Evolutionary conservation across 2,888 invertebrate species (phyloP), one percentile per base, ranked within the genome.

Genomic region (Geotrupes spiniger): DNA sequence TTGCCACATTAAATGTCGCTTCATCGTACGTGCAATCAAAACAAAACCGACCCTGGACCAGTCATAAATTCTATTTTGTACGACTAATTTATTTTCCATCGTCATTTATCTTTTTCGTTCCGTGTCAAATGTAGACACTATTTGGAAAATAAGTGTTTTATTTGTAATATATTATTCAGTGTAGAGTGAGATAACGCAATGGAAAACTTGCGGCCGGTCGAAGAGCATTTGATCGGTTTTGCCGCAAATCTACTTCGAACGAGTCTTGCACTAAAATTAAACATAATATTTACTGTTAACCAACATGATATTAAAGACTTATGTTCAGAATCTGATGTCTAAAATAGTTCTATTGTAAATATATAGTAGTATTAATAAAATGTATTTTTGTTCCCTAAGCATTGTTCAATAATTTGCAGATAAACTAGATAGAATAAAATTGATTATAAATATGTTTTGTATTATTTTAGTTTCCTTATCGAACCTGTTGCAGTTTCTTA

Each of bases 331-430:
- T 64, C 59, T 62, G 60, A 62, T 63, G 62, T 63, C 61, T 63
- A 62, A 62, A 56, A 59, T 62, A 63, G 63, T 60, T 63, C 60
- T 63, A 63, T 63, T 64, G 64, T 64, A 64, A 63, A 64, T 64
- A 64, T 61, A 61, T 63, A 63, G 61, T 63, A 63, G 61, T 61
- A 61, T 62, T 61, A 60, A 63, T 60, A 56, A 60, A 60, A 63
- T 63, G 63, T 64, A 63, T 64, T 63, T 63, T 63, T 64, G 63
- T 64, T 64, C 59, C 63, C 63, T 61, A 63, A 54, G 56, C 57
- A 55, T 59, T 61, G 56, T 56, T 53, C 56, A 53, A 57, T 59
- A 58, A 56, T 59, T 56, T 56, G 57, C 60, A 58, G 45, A 58
- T 58, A 54, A 50, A 58, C 31, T 60, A 54, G 53, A 54, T 56